Percentiles rank a stretch among this genome's conserved stretches.
Evolutionary conservation across 2,797 vertebrate genomes (phyloP).

Genomic region (Pseudotriccus pelzelni): DNA sequence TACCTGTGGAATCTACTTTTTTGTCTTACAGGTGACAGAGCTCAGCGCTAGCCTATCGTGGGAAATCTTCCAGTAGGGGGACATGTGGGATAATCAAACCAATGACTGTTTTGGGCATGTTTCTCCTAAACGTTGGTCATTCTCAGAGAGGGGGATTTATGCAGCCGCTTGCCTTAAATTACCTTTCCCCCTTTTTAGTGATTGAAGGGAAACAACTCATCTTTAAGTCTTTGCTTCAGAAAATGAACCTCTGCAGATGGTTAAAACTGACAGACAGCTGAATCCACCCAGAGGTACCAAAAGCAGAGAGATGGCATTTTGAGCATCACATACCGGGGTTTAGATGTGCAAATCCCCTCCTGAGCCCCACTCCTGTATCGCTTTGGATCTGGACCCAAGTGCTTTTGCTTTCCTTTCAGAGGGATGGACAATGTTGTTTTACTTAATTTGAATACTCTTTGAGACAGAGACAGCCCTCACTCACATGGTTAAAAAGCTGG

Average conservation of each 20-base stretch:
- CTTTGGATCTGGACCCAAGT: background rate
- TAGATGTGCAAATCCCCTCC: background rate
- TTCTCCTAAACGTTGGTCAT: background rate
- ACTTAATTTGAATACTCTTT: background rate
- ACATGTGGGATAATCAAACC: background rate
- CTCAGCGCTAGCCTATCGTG: background rate
- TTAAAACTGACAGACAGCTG: background rate
- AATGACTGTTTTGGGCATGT: background rate
- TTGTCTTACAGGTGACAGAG: background rate
- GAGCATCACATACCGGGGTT: background rate
- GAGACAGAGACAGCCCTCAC: background rate
- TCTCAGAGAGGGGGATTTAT: background rate
- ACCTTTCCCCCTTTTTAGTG: background rate
- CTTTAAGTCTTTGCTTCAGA: background rate
- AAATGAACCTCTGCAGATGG: background rate
- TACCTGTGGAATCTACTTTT: background rate
- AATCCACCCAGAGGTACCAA: background rate
- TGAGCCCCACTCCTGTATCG: fast-evolving
- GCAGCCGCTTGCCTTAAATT: background rate
- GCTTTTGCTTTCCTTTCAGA: background rate
- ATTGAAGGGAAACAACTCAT: background rate
- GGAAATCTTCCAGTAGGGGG: background rate
- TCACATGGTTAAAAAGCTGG: background rate
- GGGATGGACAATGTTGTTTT: background rate
- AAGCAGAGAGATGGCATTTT: background rate